Base-by-base conservation (phyloP, 2,797 vertebrate species). In the Lutjanus argentimaculatus region DNA sequence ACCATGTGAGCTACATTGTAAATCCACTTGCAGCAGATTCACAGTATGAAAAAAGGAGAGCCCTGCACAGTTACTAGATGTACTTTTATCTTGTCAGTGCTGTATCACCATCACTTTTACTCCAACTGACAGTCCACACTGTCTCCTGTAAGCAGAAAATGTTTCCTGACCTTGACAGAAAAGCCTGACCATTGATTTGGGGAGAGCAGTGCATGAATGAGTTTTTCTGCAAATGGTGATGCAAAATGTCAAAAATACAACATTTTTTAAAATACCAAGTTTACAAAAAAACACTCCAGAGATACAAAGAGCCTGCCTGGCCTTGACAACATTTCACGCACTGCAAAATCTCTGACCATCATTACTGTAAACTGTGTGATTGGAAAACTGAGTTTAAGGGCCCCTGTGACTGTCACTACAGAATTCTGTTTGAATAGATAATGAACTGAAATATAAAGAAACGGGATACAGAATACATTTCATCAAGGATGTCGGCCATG, bases 81-180 rank as follows among this genome's bases (percentile, higher is more conserved):
- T 57, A 73, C 58, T 85, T 71, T 67, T 55, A 67, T 77, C 68
- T 67, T 79, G 84, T 80, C 80, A 77, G 65, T 64, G 56, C 51
- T 55, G 67, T 51, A 71, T 80, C 58, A 70, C 21, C n/a, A 9
- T 78, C 62, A 72, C 40, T 83, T 77, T 80, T 73, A 80, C 75
- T 80, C 21, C 63, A 36, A 17, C 80, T 88, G 88, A 89, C 82
- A 89, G 81, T 46, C 61, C 80, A 89, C 75, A 21, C 57, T 56
- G 63, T 77, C 81, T 84, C 77, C 66, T 79, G 62, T 72, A 75
- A 88, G 71, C 75, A 76, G 49, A 81, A 88, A 81, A 80, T 59
- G 66, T 70, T 75, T 65, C 68, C 80, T 65, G 84, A 86, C 89
- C 86, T 89, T 91, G 87, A 79, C 57, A 82, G 72, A 36, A 80